Conservation (phyloP, 2,888 invertebrate genomes). For the Cantharis nigra region DNA sequence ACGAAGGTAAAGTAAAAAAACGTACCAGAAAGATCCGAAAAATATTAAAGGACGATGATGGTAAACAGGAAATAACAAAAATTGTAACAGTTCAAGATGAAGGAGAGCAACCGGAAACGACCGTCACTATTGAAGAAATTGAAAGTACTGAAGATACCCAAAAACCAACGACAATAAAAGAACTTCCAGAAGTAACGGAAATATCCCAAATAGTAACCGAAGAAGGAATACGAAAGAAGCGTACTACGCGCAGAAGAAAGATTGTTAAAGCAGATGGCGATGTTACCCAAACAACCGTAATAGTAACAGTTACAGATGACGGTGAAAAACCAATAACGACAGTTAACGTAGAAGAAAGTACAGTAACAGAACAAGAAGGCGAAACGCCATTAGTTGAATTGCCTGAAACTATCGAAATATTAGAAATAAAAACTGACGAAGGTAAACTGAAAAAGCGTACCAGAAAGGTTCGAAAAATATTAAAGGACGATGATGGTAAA, state of each 20-base stretch:
- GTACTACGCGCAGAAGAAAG: slow-evolving; percentile 21
- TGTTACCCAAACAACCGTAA: slow-evolving; percentile 19
- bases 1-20: slow-evolving; percentile 43
- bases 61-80: slow-evolving; percentile 54
- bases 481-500: slow-evolving; percentile 31
- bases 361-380: slow-evolving; percentile 25
- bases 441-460: slow-evolving; percentile 42
- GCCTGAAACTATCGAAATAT: slow-evolving; percentile 42
- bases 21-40: slow-evolving; percentile 46
- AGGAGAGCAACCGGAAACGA: slow-evolving; percentile 52
- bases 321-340: slow-evolving; percentile 42
- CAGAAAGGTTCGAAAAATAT: slow-evolving; percentile 38
- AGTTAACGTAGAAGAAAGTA: neutral
- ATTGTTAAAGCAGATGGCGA: slow-evolving; percentile 23
- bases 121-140: slow-evolving; percentile 30
- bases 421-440: slow-evolving; percentile 42
- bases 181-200: slow-evolving; percentile 34
- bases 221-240: slow-evolving; percentile 24
- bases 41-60: slow-evolving; percentile 54
- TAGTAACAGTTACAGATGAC: slow-evolving; percentile 40
- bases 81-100: slow-evolving; percentile 56
- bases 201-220: slow-evolving; percentile 8
- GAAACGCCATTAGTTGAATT: slow-evolving; percentile 33
- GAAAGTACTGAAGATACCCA: slow-evolving; percentile 37
- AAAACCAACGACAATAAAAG: slow-evolving; percentile 28